These are phyloP conservation scores for Morone saxatilis DNA, from an alignment of 2,113 vertebrate genomes.

Conservation along the genomic window DNA sequence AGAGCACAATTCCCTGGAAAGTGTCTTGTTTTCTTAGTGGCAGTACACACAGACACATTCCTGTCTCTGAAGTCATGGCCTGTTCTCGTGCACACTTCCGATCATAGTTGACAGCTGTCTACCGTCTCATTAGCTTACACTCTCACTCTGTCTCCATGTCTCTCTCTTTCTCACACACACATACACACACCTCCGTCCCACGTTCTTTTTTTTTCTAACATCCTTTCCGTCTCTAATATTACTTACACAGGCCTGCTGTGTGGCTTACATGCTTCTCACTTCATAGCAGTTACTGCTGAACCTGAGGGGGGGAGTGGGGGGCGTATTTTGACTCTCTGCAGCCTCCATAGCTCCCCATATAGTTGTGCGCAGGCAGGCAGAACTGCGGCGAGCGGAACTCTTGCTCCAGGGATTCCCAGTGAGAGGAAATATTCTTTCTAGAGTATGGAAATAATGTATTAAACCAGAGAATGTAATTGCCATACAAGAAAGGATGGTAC, in stretches of 20 bases:
- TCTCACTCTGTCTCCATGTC: slow-evolving; percentile 6
- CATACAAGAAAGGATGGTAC: background rate
- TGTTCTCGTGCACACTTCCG: slow-evolving; percentile 39
- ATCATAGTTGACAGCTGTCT: slow-evolving; percentile 70
- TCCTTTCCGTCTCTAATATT: slow-evolving; percentile 57
- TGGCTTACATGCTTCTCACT: slow-evolving; percentile 29
- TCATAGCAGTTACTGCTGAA: slow-evolving; percentile 27
- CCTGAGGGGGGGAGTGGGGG: background rate
- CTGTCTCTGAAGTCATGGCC: slow-evolving; percentile 34
- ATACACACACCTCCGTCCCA: slow-evolving; percentile 7
- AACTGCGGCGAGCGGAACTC: slow-evolving; percentile 6
- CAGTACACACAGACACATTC: slow-evolving; percentile 53
- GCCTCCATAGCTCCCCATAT: slow-evolving; percentile 40
- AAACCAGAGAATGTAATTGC: background rate
- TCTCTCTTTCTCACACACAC: background rate
- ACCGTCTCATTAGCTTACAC: slow-evolving; percentile 58
- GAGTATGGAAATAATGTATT: background rate
- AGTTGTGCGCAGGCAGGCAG: slow-evolving; percentile 8
- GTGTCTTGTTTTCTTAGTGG: slow-evolving; percentile 31
- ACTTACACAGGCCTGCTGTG: slow-evolving; percentile 37
- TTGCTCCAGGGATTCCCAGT: slow-evolving; percentile 13
- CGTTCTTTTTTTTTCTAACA: slow-evolving; percentile 12
- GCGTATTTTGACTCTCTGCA: slow-evolving; percentile 41
- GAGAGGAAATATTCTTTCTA: slow-evolving; percentile 20
- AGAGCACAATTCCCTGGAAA: slow-evolving; percentile 33